Base-by-base conservation (phyloP, 2,888 invertebrate genomes). In the Mythimna ferrago region DNA sequence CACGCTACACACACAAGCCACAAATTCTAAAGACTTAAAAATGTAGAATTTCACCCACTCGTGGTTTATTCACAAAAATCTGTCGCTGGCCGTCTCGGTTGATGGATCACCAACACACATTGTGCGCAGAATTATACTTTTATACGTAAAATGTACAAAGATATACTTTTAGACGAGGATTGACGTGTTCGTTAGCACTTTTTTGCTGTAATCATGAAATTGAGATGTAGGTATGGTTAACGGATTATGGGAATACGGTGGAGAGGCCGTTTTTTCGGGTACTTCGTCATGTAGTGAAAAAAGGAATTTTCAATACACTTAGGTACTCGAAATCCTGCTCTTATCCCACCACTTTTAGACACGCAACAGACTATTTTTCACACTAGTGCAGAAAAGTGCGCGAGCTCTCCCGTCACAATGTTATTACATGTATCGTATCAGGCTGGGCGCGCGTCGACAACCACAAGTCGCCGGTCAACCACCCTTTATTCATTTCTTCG, bases 101-200 rank as follows among this genome's bases (percentile, higher is more conserved):
- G 90, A 90, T 90, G 82, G 91, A 90, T 90, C 89, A 87, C 87
- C 74, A 80, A 73, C 86, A 82, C 88, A 84, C 76, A 85, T 81
- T 82, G 86, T 83, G 84, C 71, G 80, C 79, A 66, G 66, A 81
- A 84, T 80, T 80, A 84, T 84, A 76, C 78, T 70, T 71, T 72
- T 79, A 73, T 73, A 58, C 62, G 54, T 61, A 57, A 69, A 74
- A 84, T 84, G 60, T 67, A 73, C 64, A 79, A 71, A 78, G 61
- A 75, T 77, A 56, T 79, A 57, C 21, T 63, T 75, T 77, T 77
- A 35, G 76, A 82, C 75, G 61, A 70, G 72, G 87, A 89, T 89
- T 90, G 91, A 89, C 89, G 83, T 85, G 87, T 89, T 90, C 86
- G 87, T 87, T 87, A 83, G 83, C 79, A 65, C 68, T 76, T 83